Evolutionary conservation across 2,113 vertebrate species (phyloP).

Genomic region (Anolis carolinensis): DNA sequence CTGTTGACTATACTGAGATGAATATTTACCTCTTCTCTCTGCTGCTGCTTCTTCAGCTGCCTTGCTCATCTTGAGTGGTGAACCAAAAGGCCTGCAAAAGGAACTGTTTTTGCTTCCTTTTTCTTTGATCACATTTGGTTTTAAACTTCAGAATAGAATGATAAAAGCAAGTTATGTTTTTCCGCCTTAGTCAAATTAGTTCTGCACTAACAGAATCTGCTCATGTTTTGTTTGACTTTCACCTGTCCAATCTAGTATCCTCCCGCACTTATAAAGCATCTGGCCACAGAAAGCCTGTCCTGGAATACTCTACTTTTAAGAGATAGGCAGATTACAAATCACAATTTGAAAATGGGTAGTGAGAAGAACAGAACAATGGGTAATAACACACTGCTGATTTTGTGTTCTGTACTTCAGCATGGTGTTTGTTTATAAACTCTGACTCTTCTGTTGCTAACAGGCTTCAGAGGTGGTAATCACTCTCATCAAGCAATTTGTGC

Average conservation of each 20-base stretch:
- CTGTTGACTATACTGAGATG: background rate
- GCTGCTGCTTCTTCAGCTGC: background rate
- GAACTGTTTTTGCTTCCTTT: background rate
- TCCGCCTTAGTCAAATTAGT: background rate
- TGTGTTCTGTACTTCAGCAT: slow-evolving; percentile 49
- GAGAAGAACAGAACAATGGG: slow-evolving; percentile 3
- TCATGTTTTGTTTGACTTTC: background rate
- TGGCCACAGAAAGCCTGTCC: background rate
- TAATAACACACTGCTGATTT: slow-evolving; percentile 56
- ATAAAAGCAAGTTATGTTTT: background rate
- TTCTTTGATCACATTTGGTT: background rate
- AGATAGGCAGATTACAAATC: background rate
- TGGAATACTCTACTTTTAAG: background rate
- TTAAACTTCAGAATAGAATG: background rate
- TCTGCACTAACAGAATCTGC: background rate
- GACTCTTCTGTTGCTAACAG: slow-evolving; percentile 60
- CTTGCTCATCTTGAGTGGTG: background rate
- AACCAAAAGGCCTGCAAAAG: background rate
- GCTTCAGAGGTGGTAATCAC: slow-evolving; percentile 66
- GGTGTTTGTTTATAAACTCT: slow-evolving; percentile 56
- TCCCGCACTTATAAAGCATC: background rate
- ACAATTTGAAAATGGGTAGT: slow-evolving; percentile 44
- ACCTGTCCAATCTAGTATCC: background rate
- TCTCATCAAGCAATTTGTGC: slow-evolving; percentile 68
- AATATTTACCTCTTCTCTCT: background rate